These are phyloP conservation scores for Calephelis nemesis DNA, from an alignment of 1,140 invertebrate species.

Conservation along the genomic window DNA sequence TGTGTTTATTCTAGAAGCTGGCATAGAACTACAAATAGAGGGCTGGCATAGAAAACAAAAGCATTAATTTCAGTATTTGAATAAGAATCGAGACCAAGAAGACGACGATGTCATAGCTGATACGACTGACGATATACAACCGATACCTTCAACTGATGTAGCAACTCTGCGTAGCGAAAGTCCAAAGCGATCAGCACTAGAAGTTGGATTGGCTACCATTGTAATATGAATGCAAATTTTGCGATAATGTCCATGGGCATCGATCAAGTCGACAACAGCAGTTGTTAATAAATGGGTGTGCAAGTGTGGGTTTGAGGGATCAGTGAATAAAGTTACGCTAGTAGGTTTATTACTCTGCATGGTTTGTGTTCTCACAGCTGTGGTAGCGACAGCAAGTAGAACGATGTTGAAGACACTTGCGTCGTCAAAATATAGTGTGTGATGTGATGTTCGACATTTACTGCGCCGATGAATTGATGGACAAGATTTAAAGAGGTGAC, in stretches of 20 bases:
- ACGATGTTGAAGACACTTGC: background rate
- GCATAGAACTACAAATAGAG: background rate
- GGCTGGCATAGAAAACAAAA: too few relatives aligned
- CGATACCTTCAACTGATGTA: background rate
- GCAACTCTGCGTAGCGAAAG: too few relatives aligned
- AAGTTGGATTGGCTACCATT: background rate
- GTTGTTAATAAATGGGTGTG: background rate
- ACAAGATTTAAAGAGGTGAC: background rate
- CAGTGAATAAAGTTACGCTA: background rate
- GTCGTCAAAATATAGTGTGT: background rate
- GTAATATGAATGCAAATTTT: background rate
- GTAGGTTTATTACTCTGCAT: background rate
- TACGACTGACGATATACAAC: background rate
- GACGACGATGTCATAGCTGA: background rate
- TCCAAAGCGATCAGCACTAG: background rate
- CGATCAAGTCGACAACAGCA: background rate
- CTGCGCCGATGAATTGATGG: background rate
- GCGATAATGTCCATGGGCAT: background rate
- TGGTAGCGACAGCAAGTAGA: background rate
- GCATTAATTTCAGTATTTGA: background rate
- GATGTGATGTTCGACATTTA: background rate
- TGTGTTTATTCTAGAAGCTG: slow-evolving; percentile 5
- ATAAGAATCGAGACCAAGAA: too few relatives aligned
- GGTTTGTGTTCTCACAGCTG: background rate
- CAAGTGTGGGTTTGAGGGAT: background rate